Base-by-base conservation (phyloP, 1,140 invertebrate species). In the Diprion similis region DNA sequence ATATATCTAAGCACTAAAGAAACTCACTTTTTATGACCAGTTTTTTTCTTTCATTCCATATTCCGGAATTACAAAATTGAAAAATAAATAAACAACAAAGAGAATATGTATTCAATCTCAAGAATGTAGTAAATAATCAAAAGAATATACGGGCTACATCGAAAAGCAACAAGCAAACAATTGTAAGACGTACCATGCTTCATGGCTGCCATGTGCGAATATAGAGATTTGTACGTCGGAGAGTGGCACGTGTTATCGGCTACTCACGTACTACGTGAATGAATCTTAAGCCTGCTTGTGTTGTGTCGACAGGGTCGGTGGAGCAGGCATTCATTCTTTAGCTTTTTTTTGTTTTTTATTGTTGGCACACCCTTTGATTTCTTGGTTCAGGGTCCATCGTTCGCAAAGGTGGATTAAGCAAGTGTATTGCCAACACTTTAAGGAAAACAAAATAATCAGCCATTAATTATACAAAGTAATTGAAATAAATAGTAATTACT, bases 121-220 rank as follows among this genome's bases (percentile, higher is more conserved):
- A 37, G 6, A 37, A 37, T 37, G 24, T 37, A 37, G 24, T 37
- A 37, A 37, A 4, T 37, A 37, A 65, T 65, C 17, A 15, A 65
- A n/a, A 18, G 15, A 65, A 18, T n/a, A 65, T n/a, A 68, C 51
- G 51, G 11, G 0, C 51, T 59, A 59, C 51, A 59, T 59, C n/a
- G 51, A 59, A 80, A 82, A 85, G 81, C 83, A 79, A 81, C 51
- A 59, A 80, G 76, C 78, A 74, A 78, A 80, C 75, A 76, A 81
- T 73, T 79, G 75, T 79, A 83, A 83, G 85, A 87, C 86, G 80
- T 89, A 89, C 87, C 87, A 86, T 89, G 87, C 85, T 88, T 87
- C 88, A 89, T 89, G 82, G 87, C 88, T 87, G 87, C 87, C 87
- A 89, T 89, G 86, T 87, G 86, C 86, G 85, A 86, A 83, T 84